phyloP scores from a whole-genome alignment of 2,888 invertebrate genomes.

The Spicauda simplicius region DNA sequence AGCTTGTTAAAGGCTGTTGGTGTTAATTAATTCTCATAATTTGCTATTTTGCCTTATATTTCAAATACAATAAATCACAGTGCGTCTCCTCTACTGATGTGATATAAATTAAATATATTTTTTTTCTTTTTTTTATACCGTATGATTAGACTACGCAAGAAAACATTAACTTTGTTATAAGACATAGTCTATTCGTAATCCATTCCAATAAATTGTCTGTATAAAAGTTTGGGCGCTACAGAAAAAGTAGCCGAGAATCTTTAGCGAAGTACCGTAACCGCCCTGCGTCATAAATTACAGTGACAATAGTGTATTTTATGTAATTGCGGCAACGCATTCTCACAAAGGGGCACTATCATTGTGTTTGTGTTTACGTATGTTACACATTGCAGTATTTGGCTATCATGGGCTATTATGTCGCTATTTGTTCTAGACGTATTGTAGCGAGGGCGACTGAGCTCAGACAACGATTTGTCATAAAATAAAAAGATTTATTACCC shows the following conservation, averaged over 20 bases:
- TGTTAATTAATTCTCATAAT: no score
- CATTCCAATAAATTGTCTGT: not conserved
- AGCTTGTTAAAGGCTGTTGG: no score
- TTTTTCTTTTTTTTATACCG: no score
- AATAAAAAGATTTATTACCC: conserved; percentile 82
- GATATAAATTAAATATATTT: no score
- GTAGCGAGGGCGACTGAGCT: conserved; percentile 67
- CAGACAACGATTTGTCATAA: conserved; percentile 84
- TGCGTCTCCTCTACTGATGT: no score
- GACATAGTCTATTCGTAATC: not conserved
- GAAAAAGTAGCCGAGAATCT: conserved; percentile 13
- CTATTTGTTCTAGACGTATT: conserved; percentile 81
- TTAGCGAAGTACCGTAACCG: conserved; percentile 12
- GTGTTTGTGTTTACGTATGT: conserved; percentile 75
- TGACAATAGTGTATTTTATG: conserved; percentile 70
- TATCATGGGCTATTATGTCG: conserved; percentile 73
- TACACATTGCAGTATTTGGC: conserved; percentile 68
- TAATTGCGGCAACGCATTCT: conserved; percentile 65
- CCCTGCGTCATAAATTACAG: conserved; percentile 64
- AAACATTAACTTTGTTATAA: not conserved
- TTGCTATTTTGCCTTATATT: no score
- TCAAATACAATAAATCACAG: no score
- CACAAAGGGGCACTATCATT: conserved; percentile 64
- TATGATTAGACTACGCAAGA: no score
- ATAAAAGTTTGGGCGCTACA: not conserved